These are phyloP conservation scores for Climacteris rufus DNA, from an alignment of 2,113 vertebrate genomes.

Conservation along the genomic window DNA sequence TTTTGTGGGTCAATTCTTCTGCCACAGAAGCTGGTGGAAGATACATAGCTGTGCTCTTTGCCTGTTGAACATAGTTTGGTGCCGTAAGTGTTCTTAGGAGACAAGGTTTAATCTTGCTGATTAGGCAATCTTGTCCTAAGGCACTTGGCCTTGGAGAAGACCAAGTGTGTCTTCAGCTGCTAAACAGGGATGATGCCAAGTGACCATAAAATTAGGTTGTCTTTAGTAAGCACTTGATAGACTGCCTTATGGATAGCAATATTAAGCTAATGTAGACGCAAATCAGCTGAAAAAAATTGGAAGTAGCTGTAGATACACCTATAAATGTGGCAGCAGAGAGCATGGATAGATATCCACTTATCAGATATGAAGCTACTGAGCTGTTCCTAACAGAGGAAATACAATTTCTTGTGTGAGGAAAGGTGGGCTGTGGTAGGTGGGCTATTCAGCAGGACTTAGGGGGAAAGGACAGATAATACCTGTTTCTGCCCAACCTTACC, in stretches of 20 bases:
- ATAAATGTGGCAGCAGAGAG: neutral
- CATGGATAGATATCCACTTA: neutral
- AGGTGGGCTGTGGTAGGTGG: neutral
- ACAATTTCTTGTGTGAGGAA: neutral
- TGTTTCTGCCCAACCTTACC: neutral
- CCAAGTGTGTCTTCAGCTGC: neutral
- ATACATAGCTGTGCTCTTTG: neutral
- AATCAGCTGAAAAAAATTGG: neutral
- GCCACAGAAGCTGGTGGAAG: neutral
- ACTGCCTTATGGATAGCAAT: neutral
- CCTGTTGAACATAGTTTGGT: fast-evolving
- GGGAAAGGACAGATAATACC: neutral
- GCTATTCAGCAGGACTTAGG: neutral
- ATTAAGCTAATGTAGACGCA: neutral
- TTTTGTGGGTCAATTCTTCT: neutral
- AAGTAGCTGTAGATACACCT: neutral
- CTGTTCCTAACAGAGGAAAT: neutral
- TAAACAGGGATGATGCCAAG: neutral
- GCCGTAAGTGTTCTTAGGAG: neutral
- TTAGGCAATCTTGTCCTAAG: no score
- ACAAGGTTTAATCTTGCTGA: neutral
- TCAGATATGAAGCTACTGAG: neutral
- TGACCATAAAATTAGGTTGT: neutral
- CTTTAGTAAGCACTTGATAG: neutral
- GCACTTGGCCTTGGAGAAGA: neutral